Percentiles rank a stretch among this genome's conserved stretches.
Evolutionary conservation across 2,888 invertebrate genomes (phyloP).

Genomic region (Acrobasis suavella): DNA sequence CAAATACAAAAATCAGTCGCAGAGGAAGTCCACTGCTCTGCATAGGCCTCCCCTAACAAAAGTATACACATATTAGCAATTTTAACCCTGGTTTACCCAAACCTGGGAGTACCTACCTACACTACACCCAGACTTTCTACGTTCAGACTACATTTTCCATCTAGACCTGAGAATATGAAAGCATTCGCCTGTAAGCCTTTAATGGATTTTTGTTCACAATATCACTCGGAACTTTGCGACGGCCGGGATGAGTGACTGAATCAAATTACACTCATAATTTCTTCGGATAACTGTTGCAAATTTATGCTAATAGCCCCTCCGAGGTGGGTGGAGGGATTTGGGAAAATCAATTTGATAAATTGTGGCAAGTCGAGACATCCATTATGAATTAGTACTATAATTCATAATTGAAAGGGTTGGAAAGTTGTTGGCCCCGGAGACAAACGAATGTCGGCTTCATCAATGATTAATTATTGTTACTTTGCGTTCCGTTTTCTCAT

Average conservation of each 20-base stretch:
- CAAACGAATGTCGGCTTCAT: slow-evolving; percentile 75
- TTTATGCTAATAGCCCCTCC: slow-evolving; percentile 67
- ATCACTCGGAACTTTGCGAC: slow-evolving; percentile 3
- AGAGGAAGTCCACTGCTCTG: too few species aligned
- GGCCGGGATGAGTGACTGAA: slow-evolving; percentile 51
- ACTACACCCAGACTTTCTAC: too few species aligned
- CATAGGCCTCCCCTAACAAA: too few species aligned
- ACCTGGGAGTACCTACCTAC: too few species aligned
- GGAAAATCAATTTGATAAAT: slow-evolving; percentile 78
- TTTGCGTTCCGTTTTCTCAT: slow-evolving; percentile 43
- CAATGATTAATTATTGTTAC: slow-evolving; percentile 82
- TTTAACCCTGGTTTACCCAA: too few species aligned
- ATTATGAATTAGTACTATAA: slow-evolving; percentile 79
- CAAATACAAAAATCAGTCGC: too few species aligned
- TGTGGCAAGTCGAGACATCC: slow-evolving; percentile 70
- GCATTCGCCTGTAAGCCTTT: not conserved
- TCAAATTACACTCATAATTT: slow-evolving; percentile 71
- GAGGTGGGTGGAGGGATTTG: slow-evolving; percentile 62
- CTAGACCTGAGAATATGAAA: not conserved
- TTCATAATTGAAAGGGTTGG: slow-evolving; percentile 78
- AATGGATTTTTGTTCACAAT: slow-evolving; percentile 6
- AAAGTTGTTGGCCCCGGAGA: slow-evolving; percentile 66
- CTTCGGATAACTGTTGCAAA: slow-evolving; percentile 71
- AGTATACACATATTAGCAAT: too few species aligned
- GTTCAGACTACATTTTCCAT: too few species aligned